Base-by-base conservation (phyloP, 2,888 invertebrate species). In the Acronicta alni region DNA sequence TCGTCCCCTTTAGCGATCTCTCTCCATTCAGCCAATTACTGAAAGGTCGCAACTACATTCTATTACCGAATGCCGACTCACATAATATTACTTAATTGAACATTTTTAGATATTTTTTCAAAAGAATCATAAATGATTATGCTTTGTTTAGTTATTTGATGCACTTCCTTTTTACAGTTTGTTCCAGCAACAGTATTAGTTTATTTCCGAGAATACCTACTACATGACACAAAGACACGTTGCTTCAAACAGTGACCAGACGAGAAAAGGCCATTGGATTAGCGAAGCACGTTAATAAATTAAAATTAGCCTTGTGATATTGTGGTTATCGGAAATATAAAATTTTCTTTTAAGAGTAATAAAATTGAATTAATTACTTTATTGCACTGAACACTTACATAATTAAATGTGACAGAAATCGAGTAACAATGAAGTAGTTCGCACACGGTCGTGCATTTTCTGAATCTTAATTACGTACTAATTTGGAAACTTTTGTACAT, bases 1-100 rank as follows among this genome's bases (percentile, higher is more conserved):
- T 83, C 80, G 83, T 72, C 82, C 88, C 84, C 86, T 86, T 85
- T 82, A 76, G 81, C 80, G 79, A 80, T 82, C 79, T 77, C 78
- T 79, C 81, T 81, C 75, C 70, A 66, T 77, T 76, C 72, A 66
- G 66, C 64, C 65, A 79, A 75, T 75, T 81, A 79, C 69, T 65
- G 76, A 84, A 88, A 87, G 69, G 88, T 72, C 82, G 69, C 81
- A 87, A 84, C 79, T 63, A 68, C 78, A 59, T 58, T 46, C 57
- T 46, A 55, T 54, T 23, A n/a, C n/a, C n/a, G n/a, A n/a, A n/a
- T 54, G 51, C 52, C 45, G 54, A 61, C 72, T 70, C 38, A 41
- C 23, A 59, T 57, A 58, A 45, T 64, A 59, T 67, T n/a, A n/a
- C n/a, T n/a, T 59, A 55, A 69, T 45, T 43, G 26, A 57, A 51